Conservation (phyloP, 1,140 invertebrate genomes). For the Fopius arisanus region DNA sequence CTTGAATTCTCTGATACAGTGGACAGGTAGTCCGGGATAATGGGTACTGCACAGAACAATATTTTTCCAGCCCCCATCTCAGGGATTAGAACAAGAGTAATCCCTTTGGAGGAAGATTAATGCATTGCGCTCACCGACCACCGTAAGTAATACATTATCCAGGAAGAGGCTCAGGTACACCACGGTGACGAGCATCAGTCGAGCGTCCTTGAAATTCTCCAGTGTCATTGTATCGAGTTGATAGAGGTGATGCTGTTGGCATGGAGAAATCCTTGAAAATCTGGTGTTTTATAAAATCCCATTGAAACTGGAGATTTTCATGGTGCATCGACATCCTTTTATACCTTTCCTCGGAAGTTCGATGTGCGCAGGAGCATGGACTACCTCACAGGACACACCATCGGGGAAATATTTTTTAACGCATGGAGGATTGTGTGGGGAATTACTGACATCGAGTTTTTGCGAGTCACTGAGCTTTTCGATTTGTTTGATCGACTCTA, state of each 20-base stretch:
- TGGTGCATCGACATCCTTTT: slow-evolving; percentile 27
- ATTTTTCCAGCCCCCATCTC: neutral
- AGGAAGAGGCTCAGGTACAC: slow-evolving; percentile 76
- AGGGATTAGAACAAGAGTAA: neutral
- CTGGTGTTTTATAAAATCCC: slow-evolving; percentile 17
- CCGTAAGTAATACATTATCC: slow-evolving; percentile 80
- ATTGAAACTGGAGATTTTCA: slow-evolving; percentile 30
- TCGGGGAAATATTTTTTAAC: neutral
- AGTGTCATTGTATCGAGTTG: slow-evolving; percentile 17
- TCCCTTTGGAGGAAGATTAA: neutral
- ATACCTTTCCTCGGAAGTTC: neutral
- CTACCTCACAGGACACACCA: neutral
- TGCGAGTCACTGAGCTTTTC: slow-evolving; percentile 59
- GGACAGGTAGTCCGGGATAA: slow-evolving; percentile 84
- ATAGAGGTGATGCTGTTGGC: slow-evolving; percentile 7
- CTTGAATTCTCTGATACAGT: slow-evolving; percentile 64
- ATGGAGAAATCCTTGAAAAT: neutral
- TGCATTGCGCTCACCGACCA: slow-evolving; percentile 73
- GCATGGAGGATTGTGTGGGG: neutral
- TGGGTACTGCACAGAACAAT: slow-evolving; percentile 76
- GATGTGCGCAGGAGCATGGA: slow-evolving; percentile 8
- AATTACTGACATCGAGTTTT: slow-evolving; percentile 36
- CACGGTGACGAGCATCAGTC: slow-evolving; percentile 64
- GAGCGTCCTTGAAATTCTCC: slow-evolving; percentile 45
- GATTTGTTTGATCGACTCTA: slow-evolving; percentile 54